These are phyloP conservation scores for Trissolcus japonicus DNA, from an alignment of 2,888 invertebrate species.

Conservation along the genomic window DNA sequence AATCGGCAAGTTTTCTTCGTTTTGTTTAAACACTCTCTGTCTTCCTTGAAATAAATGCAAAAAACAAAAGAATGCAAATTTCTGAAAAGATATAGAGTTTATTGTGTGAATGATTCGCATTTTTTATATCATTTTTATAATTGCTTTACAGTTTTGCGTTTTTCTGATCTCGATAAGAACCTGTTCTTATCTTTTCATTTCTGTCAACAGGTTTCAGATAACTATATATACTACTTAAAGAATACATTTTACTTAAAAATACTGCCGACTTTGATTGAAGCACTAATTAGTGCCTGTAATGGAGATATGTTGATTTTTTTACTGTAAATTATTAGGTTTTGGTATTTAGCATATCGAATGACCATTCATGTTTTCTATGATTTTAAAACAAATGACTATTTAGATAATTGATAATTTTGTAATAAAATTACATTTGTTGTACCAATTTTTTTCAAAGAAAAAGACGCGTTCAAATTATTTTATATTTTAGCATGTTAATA, in stretches of 20 bases:
- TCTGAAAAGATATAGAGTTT: neutral
- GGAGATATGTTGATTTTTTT: constrained; percentile 12
- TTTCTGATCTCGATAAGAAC: constrained; percentile 29
- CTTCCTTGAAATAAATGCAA: no score
- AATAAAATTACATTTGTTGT: no score
- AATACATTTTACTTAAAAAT: constrained; percentile 21
- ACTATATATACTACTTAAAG: constrained; percentile 5
- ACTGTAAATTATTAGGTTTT: neutral
- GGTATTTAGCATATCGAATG: neutral
- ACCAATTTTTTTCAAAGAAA: no score
- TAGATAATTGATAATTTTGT: no score
- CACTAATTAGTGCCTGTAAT: constrained; percentile 36
- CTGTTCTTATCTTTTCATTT: constrained; percentile 33
- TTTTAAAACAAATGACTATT: no score
- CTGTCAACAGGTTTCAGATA: constrained; percentile 39
- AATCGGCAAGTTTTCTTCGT: no score
- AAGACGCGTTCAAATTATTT: no score
- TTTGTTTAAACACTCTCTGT: no score
- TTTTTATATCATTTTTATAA: constrained; percentile 21
- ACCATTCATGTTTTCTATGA: no score
- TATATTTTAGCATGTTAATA: no score
- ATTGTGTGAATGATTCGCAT: constrained; percentile 17
- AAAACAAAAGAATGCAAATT: no score
- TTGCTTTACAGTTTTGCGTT: constrained; percentile 33
- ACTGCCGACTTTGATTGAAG: constrained; percentile 25